A percentile compares a stretch with the other conserved stretches of the same genome.
Evolutionary conservation across 2,888 invertebrate genomes (phyloP).

Genomic region (Drosophila tripunctata): DNA sequence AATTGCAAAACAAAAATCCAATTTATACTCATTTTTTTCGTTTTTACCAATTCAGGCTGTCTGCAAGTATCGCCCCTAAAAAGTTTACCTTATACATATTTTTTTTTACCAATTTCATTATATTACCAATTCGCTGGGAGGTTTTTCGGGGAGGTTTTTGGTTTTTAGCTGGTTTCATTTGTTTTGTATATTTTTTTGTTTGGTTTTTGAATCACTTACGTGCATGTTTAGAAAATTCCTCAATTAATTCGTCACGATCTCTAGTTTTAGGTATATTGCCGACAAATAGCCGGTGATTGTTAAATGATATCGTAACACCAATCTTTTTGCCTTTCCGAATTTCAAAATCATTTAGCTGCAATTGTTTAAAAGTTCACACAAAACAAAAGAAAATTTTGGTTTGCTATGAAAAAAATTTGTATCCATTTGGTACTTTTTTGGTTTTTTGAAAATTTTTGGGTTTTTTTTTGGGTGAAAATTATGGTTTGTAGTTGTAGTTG

Average conservation of each 20-base stretch:
- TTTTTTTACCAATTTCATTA: constrained; percentile 22
- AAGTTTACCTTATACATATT: constrained; percentile 33
- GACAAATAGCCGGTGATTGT: constrained; percentile 99
- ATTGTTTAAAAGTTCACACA: constrained; percentile 89
- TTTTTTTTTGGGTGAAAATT: constrained; percentile 42
- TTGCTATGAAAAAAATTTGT: constrained; percentile 80
- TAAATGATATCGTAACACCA: constrained; percentile 99
- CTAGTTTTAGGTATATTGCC: constrained; percentile 99
- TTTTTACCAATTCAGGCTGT: constrained; percentile 52
- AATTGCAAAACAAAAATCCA: constrained; percentile 85
- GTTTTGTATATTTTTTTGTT: constrained; percentile 42
- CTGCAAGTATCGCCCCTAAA: constrained; percentile 81
- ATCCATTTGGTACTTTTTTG: constrained; percentile 62
- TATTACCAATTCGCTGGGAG: constrained; percentile 57
- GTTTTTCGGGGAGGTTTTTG: constrained; percentile 14
- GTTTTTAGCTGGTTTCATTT: constrained; percentile 44
- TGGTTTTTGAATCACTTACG: constrained; percentile 90
- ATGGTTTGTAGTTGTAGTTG: constrained; percentile 33
- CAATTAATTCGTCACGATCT: constrained; percentile 99
- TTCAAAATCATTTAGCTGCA: constrained; percentile 99
- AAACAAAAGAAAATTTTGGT: constrained; percentile 78
- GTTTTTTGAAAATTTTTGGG: constrained; percentile 41
- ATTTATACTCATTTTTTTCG: constrained; percentile 62
- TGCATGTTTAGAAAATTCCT: constrained; percentile 99
- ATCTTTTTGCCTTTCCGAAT: constrained; percentile 99